Evolutionary conservation across 2,888 invertebrate species (phyloP).

Genomic region (Hipparchia sbordonii): DNA sequence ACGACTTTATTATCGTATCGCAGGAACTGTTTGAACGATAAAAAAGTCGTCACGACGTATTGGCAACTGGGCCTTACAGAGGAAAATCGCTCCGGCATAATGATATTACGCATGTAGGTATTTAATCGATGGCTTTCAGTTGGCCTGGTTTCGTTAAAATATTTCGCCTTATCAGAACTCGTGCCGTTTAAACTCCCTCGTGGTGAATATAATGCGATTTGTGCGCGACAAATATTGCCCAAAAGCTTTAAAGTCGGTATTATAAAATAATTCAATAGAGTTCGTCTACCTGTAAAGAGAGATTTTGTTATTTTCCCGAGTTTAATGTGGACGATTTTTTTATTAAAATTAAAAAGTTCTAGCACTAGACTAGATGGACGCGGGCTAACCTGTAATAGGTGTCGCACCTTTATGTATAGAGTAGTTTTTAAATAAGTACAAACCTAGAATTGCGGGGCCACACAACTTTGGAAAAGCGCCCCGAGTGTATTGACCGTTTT

Average conservation of each 20-base stretch:
- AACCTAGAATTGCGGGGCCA: too few relatives aligned
- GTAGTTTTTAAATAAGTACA: too few relatives aligned
- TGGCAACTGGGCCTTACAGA: neutral
- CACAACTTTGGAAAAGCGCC: too few relatives aligned
- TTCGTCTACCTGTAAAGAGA: too few relatives aligned
- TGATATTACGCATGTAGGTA: constrained; percentile 64
- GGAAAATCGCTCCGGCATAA: constrained; percentile 53
- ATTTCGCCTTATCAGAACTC: constrained; percentile 38
- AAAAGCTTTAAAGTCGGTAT: constrained; percentile 8
- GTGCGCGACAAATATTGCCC: constrained; percentile 18
- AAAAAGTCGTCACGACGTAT: constrained; percentile 4
- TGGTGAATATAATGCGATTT: constrained; percentile 37
- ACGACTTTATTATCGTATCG: too few relatives aligned
- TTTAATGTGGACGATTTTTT: too few relatives aligned
- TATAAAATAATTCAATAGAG: neutral
- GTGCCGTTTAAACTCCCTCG: constrained; percentile 37
- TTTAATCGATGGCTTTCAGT: constrained; percentile 69
- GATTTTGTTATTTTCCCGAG: too few relatives aligned
- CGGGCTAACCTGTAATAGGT: too few relatives aligned
- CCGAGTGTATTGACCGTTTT: too few relatives aligned
- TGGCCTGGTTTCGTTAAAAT: constrained; percentile 55
- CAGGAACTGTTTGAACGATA: neutral
- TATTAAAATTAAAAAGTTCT: too few relatives aligned
- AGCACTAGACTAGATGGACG: too few relatives aligned
- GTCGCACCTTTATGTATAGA: too few relatives aligned